Conservation (phyloP, 2,888 invertebrate genomes). For the Ennomos quercinarius region DNA sequence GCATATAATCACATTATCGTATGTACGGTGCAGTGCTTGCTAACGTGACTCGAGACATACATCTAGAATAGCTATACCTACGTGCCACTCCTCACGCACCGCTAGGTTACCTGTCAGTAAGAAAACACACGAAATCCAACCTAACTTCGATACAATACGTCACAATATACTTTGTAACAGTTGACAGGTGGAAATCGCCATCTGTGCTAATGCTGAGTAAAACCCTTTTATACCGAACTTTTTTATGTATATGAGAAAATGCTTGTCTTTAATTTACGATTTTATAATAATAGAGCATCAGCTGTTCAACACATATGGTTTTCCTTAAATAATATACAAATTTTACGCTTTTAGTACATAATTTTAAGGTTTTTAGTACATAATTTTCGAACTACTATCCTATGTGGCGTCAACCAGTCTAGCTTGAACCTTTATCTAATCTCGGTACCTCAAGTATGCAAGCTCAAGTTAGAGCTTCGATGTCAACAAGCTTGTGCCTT, state of each 20-base stretch:
- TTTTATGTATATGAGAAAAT: slow-evolving; percentile 16
- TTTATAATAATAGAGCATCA: slow-evolving; percentile 29
- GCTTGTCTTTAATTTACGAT: slow-evolving; percentile 24
- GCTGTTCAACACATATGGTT: slow-evolving; percentile 35
- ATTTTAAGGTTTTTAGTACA: no score
- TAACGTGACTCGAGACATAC: slow-evolving; percentile 34
- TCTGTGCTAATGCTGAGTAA: slow-evolving; percentile 33
- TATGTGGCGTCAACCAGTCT: no score
- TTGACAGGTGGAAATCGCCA: slow-evolving; percentile 26
- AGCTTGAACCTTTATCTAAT: no score
- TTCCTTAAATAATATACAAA: background rate
- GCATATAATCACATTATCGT: slow-evolving; percentile 1
- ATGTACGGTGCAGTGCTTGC: slow-evolving; percentile 3
- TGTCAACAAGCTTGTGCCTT: slow-evolving; percentile 6
- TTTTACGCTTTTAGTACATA: no score
- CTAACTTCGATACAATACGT: slow-evolving; percentile 6
- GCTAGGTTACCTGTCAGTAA: slow-evolving; percentile 10
- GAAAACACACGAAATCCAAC: slow-evolving; percentile 21
- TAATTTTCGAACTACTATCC: no score
- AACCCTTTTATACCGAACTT: slow-evolving; percentile 32
- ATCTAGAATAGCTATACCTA: slow-evolving; percentile 14
- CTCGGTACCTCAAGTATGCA: background rate
- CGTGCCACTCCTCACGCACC: slow-evolving; percentile 37
- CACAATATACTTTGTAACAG: slow-evolving; percentile 1
- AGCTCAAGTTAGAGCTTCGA: slow-evolving; percentile 10